Percentiles rank a stretch among this genome's conserved stretches.
phyloP scores from a whole-genome alignment of 2,113 vertebrate genomes.

The Equus quagga region DNA sequence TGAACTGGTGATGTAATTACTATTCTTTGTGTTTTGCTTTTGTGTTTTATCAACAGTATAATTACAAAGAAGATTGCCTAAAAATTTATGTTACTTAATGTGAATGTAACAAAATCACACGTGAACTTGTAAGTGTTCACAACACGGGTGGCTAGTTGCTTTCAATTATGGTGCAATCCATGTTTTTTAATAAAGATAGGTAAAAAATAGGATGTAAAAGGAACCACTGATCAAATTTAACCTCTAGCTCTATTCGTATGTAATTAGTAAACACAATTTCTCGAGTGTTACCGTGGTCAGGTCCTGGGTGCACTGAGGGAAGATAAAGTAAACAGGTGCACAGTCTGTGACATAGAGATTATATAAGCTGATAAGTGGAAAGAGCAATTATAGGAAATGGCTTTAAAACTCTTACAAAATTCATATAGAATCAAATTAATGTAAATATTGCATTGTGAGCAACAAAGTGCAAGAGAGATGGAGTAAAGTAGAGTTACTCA shows the following conservation, averaged over 20 bases:
- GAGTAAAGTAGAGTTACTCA: not conserved
- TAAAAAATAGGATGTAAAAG: not conserved
- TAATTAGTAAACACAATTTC: not conserved
- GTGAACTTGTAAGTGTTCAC: not conserved
- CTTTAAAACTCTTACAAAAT: not conserved
- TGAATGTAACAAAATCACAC: not conserved
- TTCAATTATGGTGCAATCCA: not conserved
- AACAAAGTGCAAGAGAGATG: not conserved
- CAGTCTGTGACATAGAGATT: not conserved
- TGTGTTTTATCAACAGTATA: not conserved
- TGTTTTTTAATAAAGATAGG: not conserved
- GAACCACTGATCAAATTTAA: not conserved
- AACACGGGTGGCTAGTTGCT: not conserved
- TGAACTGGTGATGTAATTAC: not conserved
- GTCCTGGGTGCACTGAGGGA: not conserved
- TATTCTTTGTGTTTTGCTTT: not conserved
- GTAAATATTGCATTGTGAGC: not conserved
- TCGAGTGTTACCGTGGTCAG: not conserved
- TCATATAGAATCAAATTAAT: not conserved
- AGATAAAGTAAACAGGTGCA: not conserved
- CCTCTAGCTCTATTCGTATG: not conserved
- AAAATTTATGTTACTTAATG: slow-evolving; percentile 16
- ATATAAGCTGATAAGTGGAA: not conserved
- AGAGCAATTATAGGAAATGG: not conserved
- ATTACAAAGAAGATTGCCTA: not conserved